Evolutionary conservation across 2,888 invertebrate species (phyloP), one percentile per base, ranked within the genome.

Genomic region (Laspeyria flexula): DNA sequence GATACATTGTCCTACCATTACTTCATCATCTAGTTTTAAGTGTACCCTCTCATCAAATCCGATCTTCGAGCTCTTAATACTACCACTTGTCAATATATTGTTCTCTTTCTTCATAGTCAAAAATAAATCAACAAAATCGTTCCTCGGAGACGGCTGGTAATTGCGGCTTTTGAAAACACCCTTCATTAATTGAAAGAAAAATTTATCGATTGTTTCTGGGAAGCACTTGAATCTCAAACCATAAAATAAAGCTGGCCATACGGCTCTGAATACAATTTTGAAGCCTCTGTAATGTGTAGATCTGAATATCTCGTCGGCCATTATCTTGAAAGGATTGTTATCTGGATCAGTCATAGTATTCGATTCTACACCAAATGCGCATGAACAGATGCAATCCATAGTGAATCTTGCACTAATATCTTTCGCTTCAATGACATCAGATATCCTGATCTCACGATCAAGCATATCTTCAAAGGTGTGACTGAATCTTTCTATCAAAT

Each of bases 1-100:
- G 5, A 93, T 79, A 0, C 93, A 88, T 43, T 94, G 93, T 0
- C 93, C 88, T 0, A 88, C 83, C 12, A 94, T 56, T 33, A 93
- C 73, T 0, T 91, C 79, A 11, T 91, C 66, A 0, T 83, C 80
- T 0, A 93, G 63, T 3, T 79, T 68, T 0, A 85, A 31, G 0
- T 54, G 37, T 12, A 73, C 43, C 13, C 65, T 77, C 4, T 76
- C 68, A 0, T 56, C 57, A 0, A 50, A 66, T 0, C 65, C 71
- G 7, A 55, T 64, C 16, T 72, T 71, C 1, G 59, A 34, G 16
- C 77, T 79, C 0, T 37, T 68, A 1, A 83, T 63, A 18, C 75
- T 74, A 11, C 83, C 81, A 0, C 81, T 80, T 3, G 25, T 25
- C 7, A 25, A 7, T 25, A 7, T 7, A 25, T 25, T 52, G 15